Evolutionary conservation across 2,888 invertebrate genomes (phyloP), one percentile per base, ranked within the genome.

Genomic region (Chymomyza fuscimana): DNA sequence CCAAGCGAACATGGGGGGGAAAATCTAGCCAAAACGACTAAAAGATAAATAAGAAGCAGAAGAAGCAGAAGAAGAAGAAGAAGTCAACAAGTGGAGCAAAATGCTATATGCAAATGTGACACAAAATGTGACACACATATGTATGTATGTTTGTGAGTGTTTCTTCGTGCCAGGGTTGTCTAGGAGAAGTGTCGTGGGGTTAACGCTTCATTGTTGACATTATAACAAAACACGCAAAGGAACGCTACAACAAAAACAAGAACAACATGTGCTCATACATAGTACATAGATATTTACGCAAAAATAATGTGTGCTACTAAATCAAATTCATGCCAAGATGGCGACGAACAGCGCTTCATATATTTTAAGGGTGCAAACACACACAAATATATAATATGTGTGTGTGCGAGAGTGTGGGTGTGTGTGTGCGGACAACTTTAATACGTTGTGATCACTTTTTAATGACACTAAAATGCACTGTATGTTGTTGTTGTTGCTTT

Each of bases 371-470:
- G 19, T 16, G 51, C 19, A 5, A 32, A 16, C 64, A 29, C 63
- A 54, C 70, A 62, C 67, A 74, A 67, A 73, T 25, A 3, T 3
- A 80, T 76, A 79, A 80, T 85, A 82, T 88, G 86, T 46, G 40
- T 46, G 40, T 12, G 40, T 46, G 40, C n/a, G n/a, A n/a, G n/a
- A n/a, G n/a, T 46, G 40, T 1, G 40, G 0, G 40, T 12, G 40
- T 46, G 40, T 40, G 40, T 46, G 40, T 46, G 40, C 76, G 76
- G 82, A 82, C 76, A 73, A 80, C 87, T 88, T 87, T 85, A 82
- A 82, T 88, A 74, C 79, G 80, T 78, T 58, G 86, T 89, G 89
- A 89, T 89, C 90, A 83, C 89, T 85, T 90, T 89, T 89, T 89
- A 87, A 89, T 89, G 90, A 85, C 74, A 80, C 78, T 79, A 64